phyloP scores from a whole-genome alignment of 2,888 invertebrate species.

The Sympetrum striolatum region DNA sequence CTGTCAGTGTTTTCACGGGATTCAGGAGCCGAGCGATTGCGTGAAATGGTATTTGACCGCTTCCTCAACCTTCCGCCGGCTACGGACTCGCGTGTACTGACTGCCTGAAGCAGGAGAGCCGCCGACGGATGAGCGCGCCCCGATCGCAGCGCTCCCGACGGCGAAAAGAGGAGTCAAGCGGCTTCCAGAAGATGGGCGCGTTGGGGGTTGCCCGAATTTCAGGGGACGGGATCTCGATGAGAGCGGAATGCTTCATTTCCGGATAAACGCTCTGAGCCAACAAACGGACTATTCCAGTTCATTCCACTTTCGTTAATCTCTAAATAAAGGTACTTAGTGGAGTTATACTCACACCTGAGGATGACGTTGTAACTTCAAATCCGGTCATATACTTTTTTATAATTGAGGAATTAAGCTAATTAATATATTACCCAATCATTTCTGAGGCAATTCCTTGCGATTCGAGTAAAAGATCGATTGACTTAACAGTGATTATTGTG shows the following conservation, averaged over 20 bases:
- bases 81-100: conserved; percentile 21
- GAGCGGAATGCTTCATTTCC: background rate
- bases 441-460: too few relatives aligned
- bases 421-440: too few relatives aligned
- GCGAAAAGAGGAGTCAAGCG: background rate
- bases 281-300: too few relatives aligned
- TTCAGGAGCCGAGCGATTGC: conserved; percentile 55
- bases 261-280: background rate
- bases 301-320: too few relatives aligned
- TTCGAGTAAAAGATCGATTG: too few relatives aligned
- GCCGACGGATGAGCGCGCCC: background rate
- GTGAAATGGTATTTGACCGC: background rate
- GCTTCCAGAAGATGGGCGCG: background rate
- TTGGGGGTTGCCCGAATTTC: background rate
- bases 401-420: too few relatives aligned
- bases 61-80: conserved; percentile 16
- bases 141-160: conserved; percentile 6
- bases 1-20: background rate
- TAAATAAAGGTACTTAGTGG: too few relatives aligned
- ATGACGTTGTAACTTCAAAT: too few relatives aligned
- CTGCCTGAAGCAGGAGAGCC: background rate
- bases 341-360: too few relatives aligned
- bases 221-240: background rate
- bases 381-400: too few relatives aligned
- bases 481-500: too few relatives aligned